A percentile compares a stretch with the other conserved stretches of the same genome.
These are phyloP conservation scores for Bergia puertoricense DNA, from an alignment of 92 coral and sea anemone species.

Conservation along the genomic window DNA sequence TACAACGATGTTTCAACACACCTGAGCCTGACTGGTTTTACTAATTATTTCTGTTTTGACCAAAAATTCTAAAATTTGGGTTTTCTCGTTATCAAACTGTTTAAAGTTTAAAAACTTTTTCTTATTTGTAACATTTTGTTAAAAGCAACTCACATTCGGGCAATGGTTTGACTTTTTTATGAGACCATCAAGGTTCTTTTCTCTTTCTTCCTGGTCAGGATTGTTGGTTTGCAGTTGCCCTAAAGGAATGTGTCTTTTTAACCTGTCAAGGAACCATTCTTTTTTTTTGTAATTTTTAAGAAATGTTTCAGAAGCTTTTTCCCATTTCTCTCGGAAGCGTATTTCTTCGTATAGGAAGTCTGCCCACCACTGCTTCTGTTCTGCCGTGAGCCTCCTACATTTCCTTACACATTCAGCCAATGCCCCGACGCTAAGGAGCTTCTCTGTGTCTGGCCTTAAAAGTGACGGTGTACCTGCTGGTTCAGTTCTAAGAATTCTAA, in stretches of 20 bases:
- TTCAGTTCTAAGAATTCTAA: neutral
- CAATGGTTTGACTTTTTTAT: neutral
- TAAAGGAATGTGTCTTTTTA: neutral
- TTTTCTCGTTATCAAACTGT: too few relatives aligned
- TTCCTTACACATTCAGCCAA: conserved; percentile 31
- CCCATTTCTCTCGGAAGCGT: neutral
- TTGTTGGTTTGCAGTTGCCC: neutral
- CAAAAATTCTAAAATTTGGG: too few relatives aligned
- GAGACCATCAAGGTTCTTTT: neutral
- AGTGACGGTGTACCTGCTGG: conserved; percentile 32
- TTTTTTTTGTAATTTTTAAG: neutral
- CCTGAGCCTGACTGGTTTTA: too few relatives aligned
- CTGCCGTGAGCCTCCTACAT: conserved; percentile 5
- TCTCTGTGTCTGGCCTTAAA: conserved; percentile 11
- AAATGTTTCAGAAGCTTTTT: neutral
- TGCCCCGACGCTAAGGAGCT: neutral
- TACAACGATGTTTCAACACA: too few relatives aligned
- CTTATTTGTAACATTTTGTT: too few relatives aligned
- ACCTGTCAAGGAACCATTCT: neutral
- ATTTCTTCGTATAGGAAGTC: neutral
- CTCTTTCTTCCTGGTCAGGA: neutral
- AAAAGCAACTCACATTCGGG: neutral
- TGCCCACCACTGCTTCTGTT: conserved; percentile 28
- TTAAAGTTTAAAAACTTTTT: too few relatives aligned
- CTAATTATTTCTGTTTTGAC: too few relatives aligned